Percentiles rank a stretch among this genome's conserved stretches.
phyloP scores from a whole-genome alignment of 2,888 invertebrate species.

The Parelbella ahira region DNA sequence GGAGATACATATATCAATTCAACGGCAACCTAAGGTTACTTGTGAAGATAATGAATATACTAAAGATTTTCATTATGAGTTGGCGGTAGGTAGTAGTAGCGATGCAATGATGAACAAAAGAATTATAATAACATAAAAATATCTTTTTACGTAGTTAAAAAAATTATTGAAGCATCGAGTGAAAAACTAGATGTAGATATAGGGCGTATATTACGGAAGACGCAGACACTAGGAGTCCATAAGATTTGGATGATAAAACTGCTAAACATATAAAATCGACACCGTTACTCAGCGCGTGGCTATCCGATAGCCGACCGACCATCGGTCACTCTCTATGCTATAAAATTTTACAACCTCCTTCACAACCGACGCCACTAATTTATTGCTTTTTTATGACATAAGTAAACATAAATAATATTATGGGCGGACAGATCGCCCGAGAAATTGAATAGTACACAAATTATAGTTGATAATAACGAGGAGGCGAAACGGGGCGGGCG shows the following conservation, averaged over 20 bases:
- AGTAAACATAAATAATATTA: conserved; percentile 36
- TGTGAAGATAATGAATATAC: too few species aligned
- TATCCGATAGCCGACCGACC: conserved; percentile 6
- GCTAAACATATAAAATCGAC: conserved; percentile 4
- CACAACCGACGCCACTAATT: conserved; percentile 22
- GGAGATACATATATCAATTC: too few species aligned
- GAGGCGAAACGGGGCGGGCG: conserved; percentile 53
- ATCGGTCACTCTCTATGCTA: conserved; percentile 11
- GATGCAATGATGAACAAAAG: too few species aligned
- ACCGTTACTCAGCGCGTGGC: conserved; percentile 12
- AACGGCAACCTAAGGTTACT: too few species aligned
- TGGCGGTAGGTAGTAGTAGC: too few species aligned
- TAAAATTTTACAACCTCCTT: conserved; percentile 23
- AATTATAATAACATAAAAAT: too few species aligned
- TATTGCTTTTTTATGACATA: conserved; percentile 31
- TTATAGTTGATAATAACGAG: conserved; percentile 51
- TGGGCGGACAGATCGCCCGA: conserved; percentile 45
- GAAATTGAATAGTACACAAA: conserved; percentile 51
- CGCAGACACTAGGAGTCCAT: conserved; percentile 6
- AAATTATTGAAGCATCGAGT: too few species aligned
- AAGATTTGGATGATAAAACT: background rate
- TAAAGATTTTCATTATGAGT: too few species aligned
- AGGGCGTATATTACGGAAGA: too few species aligned
- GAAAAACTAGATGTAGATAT: too few species aligned
- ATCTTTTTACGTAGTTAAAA: too few species aligned